phyloP scores from a whole-genome alignment of 2,888 invertebrate species.

The Dolichopus griseipennis region DNA sequence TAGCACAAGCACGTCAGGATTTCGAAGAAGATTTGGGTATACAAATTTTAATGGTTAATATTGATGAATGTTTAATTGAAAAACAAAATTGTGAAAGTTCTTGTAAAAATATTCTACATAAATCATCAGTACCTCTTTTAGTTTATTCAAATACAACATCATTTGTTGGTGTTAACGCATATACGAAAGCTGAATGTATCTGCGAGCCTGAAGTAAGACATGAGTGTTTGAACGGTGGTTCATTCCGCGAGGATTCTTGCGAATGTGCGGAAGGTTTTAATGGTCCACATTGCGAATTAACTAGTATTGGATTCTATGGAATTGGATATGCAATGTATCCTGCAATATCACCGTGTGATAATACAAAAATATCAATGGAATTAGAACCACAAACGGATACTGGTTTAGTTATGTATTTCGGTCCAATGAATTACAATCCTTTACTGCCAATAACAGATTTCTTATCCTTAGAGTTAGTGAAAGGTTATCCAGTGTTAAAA shows the following conservation, averaged over 20 bases:
- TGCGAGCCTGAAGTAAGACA: conserved; percentile 43
- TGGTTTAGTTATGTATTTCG: conserved; percentile 84
- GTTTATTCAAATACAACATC: conserved; percentile 91
- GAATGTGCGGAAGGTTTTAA: conserved; percentile 69
- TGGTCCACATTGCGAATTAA: conserved; percentile 86
- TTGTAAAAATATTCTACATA: conserved; percentile 69
- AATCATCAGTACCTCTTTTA: conserved; percentile 63
- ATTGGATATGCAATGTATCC: conserved; percentile 90
- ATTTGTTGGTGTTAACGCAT: conserved; percentile 84
- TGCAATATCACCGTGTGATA: conserved; percentile 76
- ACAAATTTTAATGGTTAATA: conserved; percentile 76
- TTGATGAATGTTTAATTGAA: conserved; percentile 82
- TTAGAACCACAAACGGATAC: conserved; percentile 66
- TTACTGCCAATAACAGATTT: conserved; percentile 69
- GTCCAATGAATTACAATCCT: conserved; percentile 63
- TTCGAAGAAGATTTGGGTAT: conserved; percentile 63
- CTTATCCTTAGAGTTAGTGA: conserved; percentile 74
- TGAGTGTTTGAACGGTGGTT: conserved; percentile 73
- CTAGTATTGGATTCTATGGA: conserved; percentile 80
- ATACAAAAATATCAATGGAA: conserved; percentile 71
- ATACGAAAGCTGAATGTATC: conserved; percentile 69
- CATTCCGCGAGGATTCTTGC: conserved; percentile 55
- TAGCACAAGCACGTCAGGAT: conserved; percentile 61
- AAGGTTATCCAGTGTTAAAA: conserved; percentile 73
- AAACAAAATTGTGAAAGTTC: conserved; percentile 61